Conservation (phyloP, 2,888 invertebrate genomes). For the Phaonia tiefii region DNA sequence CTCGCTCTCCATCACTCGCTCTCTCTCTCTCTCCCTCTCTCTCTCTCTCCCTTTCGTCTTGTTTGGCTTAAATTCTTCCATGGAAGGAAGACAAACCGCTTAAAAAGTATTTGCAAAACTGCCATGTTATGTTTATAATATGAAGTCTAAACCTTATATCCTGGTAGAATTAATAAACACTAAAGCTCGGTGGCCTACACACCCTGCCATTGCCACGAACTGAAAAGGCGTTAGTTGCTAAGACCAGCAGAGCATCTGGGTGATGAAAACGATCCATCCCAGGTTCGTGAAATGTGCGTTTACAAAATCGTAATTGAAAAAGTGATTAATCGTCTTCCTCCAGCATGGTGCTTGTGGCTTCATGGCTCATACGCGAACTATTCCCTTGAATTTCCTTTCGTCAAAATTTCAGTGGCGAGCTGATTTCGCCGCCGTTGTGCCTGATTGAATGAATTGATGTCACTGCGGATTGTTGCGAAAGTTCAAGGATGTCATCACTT, state of each 20-base stretch:
- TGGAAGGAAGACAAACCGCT: too few relatives aligned
- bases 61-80: too few relatives aligned
- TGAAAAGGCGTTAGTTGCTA: too few relatives aligned
- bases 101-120: too few relatives aligned
- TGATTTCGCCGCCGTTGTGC: background rate
- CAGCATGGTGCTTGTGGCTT: background rate
- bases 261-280: too few relatives aligned
- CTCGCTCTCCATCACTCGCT: background rate
- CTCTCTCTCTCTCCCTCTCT: background rate
- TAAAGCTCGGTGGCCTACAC: too few relatives aligned
- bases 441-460: constrained; percentile 44
- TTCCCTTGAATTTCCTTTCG: constrained; percentile 25
- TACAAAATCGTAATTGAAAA: constrained; percentile 52
- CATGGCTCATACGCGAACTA: background rate
- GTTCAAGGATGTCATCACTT: constrained; percentile 27
- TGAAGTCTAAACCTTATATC: too few relatives aligned
- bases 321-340: constrained; percentile 50
- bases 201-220: too few relatives aligned
- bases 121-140: too few relatives aligned
- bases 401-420: constrained; percentile 25
- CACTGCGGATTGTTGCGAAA: constrained; percentile 10
- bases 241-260: too few relatives aligned
- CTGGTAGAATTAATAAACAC: too few relatives aligned
- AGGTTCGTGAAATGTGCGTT: background rate
- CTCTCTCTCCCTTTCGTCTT: too few relatives aligned